phyloP scores from a whole-genome alignment of 2,113 vertebrate genomes.

The Seriola rivoliana region DNA sequence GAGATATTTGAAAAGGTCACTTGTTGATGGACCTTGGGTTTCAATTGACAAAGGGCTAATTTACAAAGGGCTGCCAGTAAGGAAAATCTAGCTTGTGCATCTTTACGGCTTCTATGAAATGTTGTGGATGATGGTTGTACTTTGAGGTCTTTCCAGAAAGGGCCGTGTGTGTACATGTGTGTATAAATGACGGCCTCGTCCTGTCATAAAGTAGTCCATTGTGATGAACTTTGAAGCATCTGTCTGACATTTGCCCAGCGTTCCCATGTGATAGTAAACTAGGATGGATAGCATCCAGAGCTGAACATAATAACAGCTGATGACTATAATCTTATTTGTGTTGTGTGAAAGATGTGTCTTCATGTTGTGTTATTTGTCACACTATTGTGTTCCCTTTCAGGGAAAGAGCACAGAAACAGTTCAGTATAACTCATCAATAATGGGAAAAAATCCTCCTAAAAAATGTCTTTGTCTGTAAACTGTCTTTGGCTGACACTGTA shows the following conservation, averaged over 20 bases:
- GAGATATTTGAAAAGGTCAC: conserved; percentile 67
- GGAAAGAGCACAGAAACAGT: conserved; percentile 12
- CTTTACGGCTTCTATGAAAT: conserved; percentile 28
- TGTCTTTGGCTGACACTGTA: neutral
- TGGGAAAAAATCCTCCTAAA: neutral
- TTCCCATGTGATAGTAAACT: conserved; percentile 62
- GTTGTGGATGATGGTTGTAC: conserved; percentile 10
- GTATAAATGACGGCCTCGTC: conserved; percentile 20
- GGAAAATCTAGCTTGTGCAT: conserved; percentile 29
- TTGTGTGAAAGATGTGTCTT: conserved; percentile 47
- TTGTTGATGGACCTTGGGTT: conserved; percentile 53
- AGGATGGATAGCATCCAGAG: conserved; percentile 58
- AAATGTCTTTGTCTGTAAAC: neutral
- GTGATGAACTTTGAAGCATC: conserved; percentile 70
- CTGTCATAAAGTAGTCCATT: conserved; percentile 29
- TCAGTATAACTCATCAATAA: conserved; percentile 25
- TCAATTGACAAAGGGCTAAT: conserved; percentile 44
- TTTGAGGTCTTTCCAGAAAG: neutral
- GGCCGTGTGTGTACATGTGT: neutral
- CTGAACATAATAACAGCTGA: conserved; percentile 61
- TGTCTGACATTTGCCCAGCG: conserved; percentile 65
- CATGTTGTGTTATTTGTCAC: conserved; percentile 51
- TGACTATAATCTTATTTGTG: conserved; percentile 60
- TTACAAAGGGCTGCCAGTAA: conserved; percentile 30
- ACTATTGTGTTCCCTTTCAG: conserved; percentile 11